Evolutionary conservation across 2,113 vertebrate genomes (phyloP).

Genomic region (Podilymbus podiceps): DNA sequence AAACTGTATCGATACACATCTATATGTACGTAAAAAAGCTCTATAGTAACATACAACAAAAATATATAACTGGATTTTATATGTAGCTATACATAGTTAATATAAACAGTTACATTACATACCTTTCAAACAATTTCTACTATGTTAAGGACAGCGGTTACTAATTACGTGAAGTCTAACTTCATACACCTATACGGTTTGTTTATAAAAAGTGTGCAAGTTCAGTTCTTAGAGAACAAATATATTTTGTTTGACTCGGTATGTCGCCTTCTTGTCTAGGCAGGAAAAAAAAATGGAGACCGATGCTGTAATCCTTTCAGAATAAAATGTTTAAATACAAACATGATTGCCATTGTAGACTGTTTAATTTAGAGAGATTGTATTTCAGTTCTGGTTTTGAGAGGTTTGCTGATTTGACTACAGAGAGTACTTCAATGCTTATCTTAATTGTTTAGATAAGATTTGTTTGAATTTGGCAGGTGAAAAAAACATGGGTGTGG

Average conservation of each 20-base stretch:
- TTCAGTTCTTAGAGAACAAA: constrained; percentile 74
- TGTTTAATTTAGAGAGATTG: constrained; percentile 84
- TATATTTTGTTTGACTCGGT: constrained; percentile 75
- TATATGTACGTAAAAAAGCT: too few relatives aligned
- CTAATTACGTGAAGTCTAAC: constrained; percentile 65
- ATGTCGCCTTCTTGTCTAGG: constrained; percentile 91
- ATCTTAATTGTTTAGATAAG: constrained; percentile 79
- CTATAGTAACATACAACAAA: background rate
- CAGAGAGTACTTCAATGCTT: constrained; percentile 63
- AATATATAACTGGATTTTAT: background rate
- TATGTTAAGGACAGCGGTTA: constrained; percentile 66
- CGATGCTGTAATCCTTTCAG: constrained; percentile 85
- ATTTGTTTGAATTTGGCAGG: constrained; percentile 74
- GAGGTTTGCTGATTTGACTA: constrained; percentile 75
- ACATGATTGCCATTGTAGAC: constrained; percentile 82
- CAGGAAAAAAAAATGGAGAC: constrained; percentile 78
- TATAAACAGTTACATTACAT: constrained; percentile 46
- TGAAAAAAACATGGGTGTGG: constrained; percentile 73
- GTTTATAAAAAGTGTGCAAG: constrained; percentile 73
- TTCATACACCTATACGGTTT: constrained; percentile 68
- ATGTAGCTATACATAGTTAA: constrained; percentile 3
- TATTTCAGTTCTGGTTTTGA: constrained; percentile 79
- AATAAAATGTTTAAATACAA: constrained; percentile 93
- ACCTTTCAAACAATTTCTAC: constrained; percentile 61
- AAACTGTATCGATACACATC: background rate